Evolutionary conservation across 2,113 vertebrate species (phyloP).

Genomic region (Otocyon megalotis): DNA sequence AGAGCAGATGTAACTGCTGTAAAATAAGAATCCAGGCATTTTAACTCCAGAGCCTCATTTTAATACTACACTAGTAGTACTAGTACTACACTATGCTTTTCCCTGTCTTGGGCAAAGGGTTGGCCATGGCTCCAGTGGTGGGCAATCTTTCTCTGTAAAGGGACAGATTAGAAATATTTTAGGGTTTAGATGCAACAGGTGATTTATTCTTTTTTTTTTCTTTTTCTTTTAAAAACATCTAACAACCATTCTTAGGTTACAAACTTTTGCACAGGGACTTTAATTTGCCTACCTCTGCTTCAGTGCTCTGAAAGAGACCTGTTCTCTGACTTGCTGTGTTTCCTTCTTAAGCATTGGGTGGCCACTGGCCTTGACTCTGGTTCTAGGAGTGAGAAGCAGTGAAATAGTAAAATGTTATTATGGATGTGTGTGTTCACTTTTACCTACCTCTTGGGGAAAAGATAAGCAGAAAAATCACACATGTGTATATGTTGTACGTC

Average conservation of each 20-base stretch:
- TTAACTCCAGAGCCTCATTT: neutral
- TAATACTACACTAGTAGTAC: neutral
- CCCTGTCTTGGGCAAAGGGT: neutral
- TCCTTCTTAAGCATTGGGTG: neutral
- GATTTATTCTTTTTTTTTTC: neutral
- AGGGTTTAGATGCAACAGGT: neutral
- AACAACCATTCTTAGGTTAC: neutral
- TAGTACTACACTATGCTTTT: neutral
- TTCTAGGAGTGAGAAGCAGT: neutral
- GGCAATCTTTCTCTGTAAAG: neutral
- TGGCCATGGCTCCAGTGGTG: neutral
- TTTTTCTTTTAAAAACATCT: neutral
- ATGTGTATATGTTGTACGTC: neutral
- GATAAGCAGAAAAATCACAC: neutral
- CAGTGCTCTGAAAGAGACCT: neutral
- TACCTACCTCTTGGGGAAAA: constrained; percentile 4
- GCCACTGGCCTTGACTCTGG: neutral
- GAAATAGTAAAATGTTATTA: neutral
- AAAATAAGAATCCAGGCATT: neutral
- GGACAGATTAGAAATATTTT: neutral
- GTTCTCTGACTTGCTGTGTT: neutral
- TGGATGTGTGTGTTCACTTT: neutral
- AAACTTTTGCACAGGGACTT: neutral
- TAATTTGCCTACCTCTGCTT: neutral
- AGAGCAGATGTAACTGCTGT: neutral